Base-by-base conservation (phyloP, 1,140 invertebrate species). In the Bombus pyrosoma region DNA sequence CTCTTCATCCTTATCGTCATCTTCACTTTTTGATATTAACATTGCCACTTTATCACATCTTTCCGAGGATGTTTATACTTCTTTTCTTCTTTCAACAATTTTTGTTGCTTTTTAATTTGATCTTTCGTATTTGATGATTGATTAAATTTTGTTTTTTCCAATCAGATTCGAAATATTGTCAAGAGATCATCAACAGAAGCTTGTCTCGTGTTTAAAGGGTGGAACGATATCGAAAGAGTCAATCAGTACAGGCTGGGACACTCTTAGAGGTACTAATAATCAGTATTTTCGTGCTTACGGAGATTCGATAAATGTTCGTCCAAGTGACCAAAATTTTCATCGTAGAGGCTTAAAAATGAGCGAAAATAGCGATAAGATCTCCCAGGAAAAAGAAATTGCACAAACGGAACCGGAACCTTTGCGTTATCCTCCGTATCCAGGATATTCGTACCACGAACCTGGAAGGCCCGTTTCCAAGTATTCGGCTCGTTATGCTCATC, bases 41-140 rank as follows among this genome's bases (percentile, higher is more conserved):
- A 96, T 97, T 0, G 97, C 97, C 97, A 98, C 98, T 95, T 98
- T 98, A 89, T 98, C 97, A 8, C 97, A 95, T 98, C 98, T 89
- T 98, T 98, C 93, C 98, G 97, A 57, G 98, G 93, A 74, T 96
- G 96, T 91, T 97, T 97, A 91, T 96, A 97, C 93, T 97, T 97
- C 88, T 97, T 97, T 89, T 97, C 97, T 72, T 97, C 96, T 89
- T 96, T 96, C 18, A 98, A 95, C 80, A 97, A 95, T 10, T 96
- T 96, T 88, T 98, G 97, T 92, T 98, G 97, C 91, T 97, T 98
- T 89, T 97, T 98, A 90, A 98, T 96, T 85, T 97, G 96, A 90
- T 97, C 96, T 92, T 97, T 97, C n/a, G 98, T 37, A 25, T 18
- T 18, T 3, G 0, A 59, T 47, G 8, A n/a, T 15, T 72, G 0